phyloP scores from a whole-genome alignment of 2,888 invertebrate genomes.

The Holacanthella duospinosa region DNA sequence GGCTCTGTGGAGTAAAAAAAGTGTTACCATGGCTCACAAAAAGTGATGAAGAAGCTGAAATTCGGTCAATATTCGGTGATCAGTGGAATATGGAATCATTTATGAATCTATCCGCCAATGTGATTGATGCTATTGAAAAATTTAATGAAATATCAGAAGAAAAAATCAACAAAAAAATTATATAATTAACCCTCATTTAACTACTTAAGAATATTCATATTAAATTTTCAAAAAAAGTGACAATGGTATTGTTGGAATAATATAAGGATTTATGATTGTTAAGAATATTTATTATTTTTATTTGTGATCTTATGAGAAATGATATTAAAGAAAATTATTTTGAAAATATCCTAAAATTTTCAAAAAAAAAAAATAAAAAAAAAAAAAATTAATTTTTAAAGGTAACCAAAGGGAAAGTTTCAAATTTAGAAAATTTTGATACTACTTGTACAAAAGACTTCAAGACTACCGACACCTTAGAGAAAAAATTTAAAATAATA shows the following conservation, averaged over 20 bases:
- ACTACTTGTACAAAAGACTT: no score
- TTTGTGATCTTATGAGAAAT: neutral
- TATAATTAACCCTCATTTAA: no score
- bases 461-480: no score
- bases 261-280: no score
- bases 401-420: no score
- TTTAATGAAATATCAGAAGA: neutral
- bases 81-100: neutral
- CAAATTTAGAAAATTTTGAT: no score
- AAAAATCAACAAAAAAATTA: neutral
- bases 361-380: no score
- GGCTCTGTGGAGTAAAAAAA: conserved; percentile 16
- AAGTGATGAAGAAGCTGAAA: neutral
- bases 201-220: neutral
- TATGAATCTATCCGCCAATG: neutral
- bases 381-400: no score
- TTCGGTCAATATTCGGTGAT: neutral
- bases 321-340: neutral
- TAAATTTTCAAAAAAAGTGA: neutral
- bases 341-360: no score
- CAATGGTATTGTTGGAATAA: no score
- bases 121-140: conserved; percentile 5
- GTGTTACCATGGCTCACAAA: neutral
- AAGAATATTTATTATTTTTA: neutral
- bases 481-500: no score